Conservation (phyloP, 2,888 invertebrate species). For the Euclidia mi region DNA sequence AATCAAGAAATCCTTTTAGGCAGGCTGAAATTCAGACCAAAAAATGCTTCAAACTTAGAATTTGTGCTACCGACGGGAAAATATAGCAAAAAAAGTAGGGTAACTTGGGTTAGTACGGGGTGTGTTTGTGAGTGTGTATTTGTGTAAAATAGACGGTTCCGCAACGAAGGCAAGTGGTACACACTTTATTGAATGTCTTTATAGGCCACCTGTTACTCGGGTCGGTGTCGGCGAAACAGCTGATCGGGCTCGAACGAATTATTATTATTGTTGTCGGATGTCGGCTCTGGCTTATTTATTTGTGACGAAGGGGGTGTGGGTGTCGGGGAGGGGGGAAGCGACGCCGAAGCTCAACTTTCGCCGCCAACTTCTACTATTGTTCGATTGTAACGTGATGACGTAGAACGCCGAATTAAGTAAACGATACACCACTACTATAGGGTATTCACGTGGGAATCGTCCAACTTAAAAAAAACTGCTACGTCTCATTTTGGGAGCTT, state of each 20-base stretch:
- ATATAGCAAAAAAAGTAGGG: slow-evolving; percentile 54
- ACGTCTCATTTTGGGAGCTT: too few relatives aligned
- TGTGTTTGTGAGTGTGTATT: slow-evolving; percentile 73
- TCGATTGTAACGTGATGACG: slow-evolving; percentile 62
- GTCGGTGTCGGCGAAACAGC: slow-evolving; percentile 88
- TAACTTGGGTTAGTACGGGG: slow-evolving; percentile 49
- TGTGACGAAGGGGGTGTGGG: slow-evolving; percentile 74
- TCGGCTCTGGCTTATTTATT: slow-evolving; percentile 86
- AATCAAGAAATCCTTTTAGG: slow-evolving; percentile 2
- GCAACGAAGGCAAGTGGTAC: slow-evolving; percentile 87
- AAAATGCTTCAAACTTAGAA: slow-evolving; percentile 23
- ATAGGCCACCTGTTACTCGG: slow-evolving; percentile 90
- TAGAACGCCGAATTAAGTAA: slow-evolving; percentile 44
- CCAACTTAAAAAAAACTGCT: slow-evolving; percentile 24
- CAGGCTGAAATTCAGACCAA: background rate
- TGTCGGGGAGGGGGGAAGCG: slow-evolving; percentile 66
- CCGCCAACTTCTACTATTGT: slow-evolving; percentile 71
- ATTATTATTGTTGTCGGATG: slow-evolving; percentile 87
- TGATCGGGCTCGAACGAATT: slow-evolving; percentile 87
- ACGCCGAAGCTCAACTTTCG: slow-evolving; percentile 74
- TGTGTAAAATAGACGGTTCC: slow-evolving; percentile 84
- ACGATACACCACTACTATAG: slow-evolving; percentile 16
- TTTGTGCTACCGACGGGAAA: slow-evolving; percentile 28
- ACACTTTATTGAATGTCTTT: slow-evolving; percentile 90
- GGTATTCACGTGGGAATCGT: slow-evolving; percentile 12